These are phyloP conservation scores for Elgaria multicarinata DNA, from an alignment of 2,113 vertebrate genomes.

Conservation along the genomic window DNA sequence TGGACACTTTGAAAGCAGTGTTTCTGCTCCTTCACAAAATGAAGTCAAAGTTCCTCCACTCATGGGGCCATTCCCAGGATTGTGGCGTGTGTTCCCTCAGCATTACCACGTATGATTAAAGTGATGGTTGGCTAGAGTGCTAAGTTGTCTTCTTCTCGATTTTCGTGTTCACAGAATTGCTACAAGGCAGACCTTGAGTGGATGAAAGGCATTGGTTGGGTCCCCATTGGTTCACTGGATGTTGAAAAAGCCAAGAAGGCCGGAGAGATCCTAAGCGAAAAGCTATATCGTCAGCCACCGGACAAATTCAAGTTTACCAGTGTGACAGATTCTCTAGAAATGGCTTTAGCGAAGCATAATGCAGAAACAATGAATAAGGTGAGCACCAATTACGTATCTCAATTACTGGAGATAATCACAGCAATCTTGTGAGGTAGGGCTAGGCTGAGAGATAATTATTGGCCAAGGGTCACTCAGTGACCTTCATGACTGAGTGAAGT, in stretches of 20 bases:
- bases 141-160: too few relatives aligned
- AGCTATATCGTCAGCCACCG: slow-evolving; percentile 84
- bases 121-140: too few relatives aligned
- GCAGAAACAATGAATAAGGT: slow-evolving; percentile 88
- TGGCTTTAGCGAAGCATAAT: slow-evolving; percentile 83
- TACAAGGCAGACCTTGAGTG: slow-evolving; percentile 84
- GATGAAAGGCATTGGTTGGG: slow-evolving; percentile 84
- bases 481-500: background rate
- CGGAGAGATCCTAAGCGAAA: slow-evolving; percentile 82
- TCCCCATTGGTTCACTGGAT: slow-evolving; percentile 85
- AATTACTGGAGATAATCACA: background rate
- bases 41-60: too few relatives aligned
- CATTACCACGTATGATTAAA: too few relatives aligned
- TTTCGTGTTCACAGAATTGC: slow-evolving; percentile 66
- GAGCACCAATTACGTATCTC: background rate
- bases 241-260: slow-evolving; percentile 85
- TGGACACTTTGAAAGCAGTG: too few relatives aligned
- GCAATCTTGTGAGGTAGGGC: background rate
- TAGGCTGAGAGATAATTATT: background rate
- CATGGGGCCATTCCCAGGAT: too few relatives aligned
- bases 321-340: slow-evolving; percentile 79
- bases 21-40: too few relatives aligned
- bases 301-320: slow-evolving; percentile 84
- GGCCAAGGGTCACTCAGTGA: background rate
- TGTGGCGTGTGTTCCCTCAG: too few relatives aligned